These are phyloP conservation scores for Chalcosyrphus nemorum DNA, from an alignment of 2,888 invertebrate genomes.

Conservation along the genomic window DNA sequence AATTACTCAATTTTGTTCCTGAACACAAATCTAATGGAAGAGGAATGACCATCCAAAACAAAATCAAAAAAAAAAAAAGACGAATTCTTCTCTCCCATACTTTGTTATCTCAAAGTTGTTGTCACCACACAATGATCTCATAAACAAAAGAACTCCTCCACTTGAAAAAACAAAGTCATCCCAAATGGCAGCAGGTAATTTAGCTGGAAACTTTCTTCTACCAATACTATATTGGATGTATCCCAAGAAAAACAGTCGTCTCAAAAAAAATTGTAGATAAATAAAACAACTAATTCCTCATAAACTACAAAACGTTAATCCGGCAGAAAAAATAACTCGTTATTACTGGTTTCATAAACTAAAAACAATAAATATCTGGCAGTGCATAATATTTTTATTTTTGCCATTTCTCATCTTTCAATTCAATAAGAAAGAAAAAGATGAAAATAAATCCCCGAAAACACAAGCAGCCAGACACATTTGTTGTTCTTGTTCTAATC, in stretches of 20 bases:
- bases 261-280: constrained; percentile 22
- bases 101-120: constrained; percentile 21
- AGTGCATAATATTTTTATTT: constrained; percentile 23
- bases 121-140: constrained; percentile 65
- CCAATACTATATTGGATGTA: constrained; percentile 40
- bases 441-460: constrained; percentile 11
- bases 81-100: constrained; percentile 17
- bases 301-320: constrained; percentile 46
- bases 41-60: constrained; percentile 11
- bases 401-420: constrained; percentile 42
- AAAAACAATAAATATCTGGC: constrained; percentile 16
- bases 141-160: constrained; percentile 26
- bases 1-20: constrained; percentile 1
- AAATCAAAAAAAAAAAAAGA: too few species aligned
- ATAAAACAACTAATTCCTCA: constrained; percentile 61
- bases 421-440: neutral
- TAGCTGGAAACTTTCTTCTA: constrained; percentile 36
- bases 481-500: constrained; percentile 47
- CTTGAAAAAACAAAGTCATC: constrained; percentile 4
- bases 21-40: neutral
- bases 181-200: constrained; percentile 48
- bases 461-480: constrained; percentile 3
- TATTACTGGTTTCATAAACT: constrained; percentile 65
- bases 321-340: constrained; percentile 44
- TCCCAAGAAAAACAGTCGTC: constrained; percentile 48